Conservation (phyloP, 2,797 vertebrate genomes). For the Momotus momota region DNA sequence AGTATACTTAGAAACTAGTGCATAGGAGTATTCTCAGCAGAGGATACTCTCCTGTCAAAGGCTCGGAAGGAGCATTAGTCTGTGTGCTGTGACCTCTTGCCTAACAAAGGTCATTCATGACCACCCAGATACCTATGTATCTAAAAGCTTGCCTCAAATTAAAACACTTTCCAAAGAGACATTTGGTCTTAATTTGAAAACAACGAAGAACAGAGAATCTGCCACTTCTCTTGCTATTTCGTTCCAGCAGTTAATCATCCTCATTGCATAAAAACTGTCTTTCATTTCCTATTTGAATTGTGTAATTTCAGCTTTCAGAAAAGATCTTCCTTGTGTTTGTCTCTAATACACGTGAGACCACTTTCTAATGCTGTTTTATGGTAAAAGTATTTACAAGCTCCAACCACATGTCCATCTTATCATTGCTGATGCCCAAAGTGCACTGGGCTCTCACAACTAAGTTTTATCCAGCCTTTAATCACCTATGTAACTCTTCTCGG, state of each 20-base stretch:
- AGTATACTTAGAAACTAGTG: background rate
- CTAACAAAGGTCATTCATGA: background rate
- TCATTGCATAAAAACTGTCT: background rate
- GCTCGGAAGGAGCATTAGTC: background rate
- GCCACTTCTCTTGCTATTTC: background rate
- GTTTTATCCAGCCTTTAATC: background rate
- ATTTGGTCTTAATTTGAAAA: constrained; percentile 18
- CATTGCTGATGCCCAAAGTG: background rate
- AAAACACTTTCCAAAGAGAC: background rate
- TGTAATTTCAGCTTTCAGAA: background rate
- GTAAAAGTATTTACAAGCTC: background rate
- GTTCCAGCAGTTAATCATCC: background rate
- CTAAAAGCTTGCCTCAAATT: background rate
- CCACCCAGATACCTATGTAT: background rate
- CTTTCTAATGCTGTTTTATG: background rate
- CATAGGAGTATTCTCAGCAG: background rate
- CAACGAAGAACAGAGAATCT: background rate
- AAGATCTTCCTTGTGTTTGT: background rate
- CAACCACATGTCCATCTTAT: background rate
- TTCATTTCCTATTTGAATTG: background rate
- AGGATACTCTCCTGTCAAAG: background rate
- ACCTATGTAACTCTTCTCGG: background rate
- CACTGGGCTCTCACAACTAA: background rate
- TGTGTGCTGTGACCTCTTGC: background rate
- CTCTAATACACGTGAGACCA: background rate